Base-by-base conservation (phyloP, 1,140 invertebrate species). In the Aleiodes sp. region DNA sequence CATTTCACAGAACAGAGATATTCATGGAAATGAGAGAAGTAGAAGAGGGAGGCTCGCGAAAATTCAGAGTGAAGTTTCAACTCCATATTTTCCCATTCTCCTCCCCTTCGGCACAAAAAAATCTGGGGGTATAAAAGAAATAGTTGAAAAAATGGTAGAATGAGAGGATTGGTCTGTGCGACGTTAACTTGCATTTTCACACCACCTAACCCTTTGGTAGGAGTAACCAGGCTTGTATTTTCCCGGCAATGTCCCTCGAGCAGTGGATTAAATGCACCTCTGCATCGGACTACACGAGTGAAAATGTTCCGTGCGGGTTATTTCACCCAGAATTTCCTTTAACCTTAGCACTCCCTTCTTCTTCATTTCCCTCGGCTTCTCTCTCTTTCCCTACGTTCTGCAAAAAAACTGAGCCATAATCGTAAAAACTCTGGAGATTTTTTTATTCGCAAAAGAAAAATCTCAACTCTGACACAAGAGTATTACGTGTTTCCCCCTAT, bases 11-110 rank as follows among this genome's bases (percentile, higher is more conserved):
- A 12, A n/a, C n/a, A n/a, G 46, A 52, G 46, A 52, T 52, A 52
- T 21, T 52, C 46, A 52, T 52, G 46, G 46, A 52, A 52, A 52
- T 52, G 46, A 52, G 46, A 52, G 26, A 52, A 52, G 46, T 10
- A 21, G 46, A 52, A 52, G 21, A 24, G 46, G 31, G 10, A 35
- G 10, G 10, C 10, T n/a, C n/a, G 31, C 19, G 46, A 52, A 52
- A 52, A 52, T 52, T 16, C 14, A 21, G 21, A 52, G n/a, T 52
- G 46, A 52, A 24, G 12, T 21, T 52, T 52, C 46, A 21, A 52
- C 46, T 52, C 19, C n/a, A n/a, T 52, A 52, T 52, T 52, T 52
- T 52, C 46, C 21, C 46, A 24, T 46, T 52, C 16, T 10, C 4
- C 16, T 24, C 7, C 26, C 21, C 26, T 21, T 52, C 19, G n/a